These are phyloP conservation scores for Sinotaia quadrata DNA, from an alignment of 2,888 invertebrate genomes.

Conservation along the genomic window DNA sequence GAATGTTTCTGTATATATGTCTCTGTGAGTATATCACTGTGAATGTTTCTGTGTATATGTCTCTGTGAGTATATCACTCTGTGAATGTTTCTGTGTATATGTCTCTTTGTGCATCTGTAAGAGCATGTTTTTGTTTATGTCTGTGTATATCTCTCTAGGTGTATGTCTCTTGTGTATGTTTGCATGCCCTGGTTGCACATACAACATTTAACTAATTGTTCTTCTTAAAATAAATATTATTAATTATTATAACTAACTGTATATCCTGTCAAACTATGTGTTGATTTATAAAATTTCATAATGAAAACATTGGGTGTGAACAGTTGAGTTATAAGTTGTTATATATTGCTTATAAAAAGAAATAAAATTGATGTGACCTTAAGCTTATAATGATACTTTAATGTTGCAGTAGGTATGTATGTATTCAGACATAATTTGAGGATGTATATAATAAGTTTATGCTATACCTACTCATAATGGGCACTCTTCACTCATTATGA, in stretches of 20 bases:
- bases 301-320: no score
- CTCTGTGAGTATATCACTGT: neutral
- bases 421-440: no score
- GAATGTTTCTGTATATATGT: slow-evolving; percentile 5
- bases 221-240: neutral
- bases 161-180: neutral
- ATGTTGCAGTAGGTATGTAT: no score
- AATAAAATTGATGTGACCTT: no score
- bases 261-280: no score
- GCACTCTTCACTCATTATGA: no score
- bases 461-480: no score
- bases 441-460: no score
- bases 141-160: neutral
- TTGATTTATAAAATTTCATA: no score
- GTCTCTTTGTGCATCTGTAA: neutral
- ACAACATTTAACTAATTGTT: neutral
- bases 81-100: slow-evolving; percentile 13
- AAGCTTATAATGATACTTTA: no score
- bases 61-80: neutral
- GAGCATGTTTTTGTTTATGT: neutral
- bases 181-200: neutral
- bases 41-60: neutral
- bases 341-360: no score
- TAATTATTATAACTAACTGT: neutral
- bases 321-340: no score